Percentiles rank a stretch among this genome's conserved stretches.
These are phyloP conservation scores for Coleophora flavipennella DNA, from an alignment of 2,888 invertebrate species.

Conservation along the genomic window DNA sequence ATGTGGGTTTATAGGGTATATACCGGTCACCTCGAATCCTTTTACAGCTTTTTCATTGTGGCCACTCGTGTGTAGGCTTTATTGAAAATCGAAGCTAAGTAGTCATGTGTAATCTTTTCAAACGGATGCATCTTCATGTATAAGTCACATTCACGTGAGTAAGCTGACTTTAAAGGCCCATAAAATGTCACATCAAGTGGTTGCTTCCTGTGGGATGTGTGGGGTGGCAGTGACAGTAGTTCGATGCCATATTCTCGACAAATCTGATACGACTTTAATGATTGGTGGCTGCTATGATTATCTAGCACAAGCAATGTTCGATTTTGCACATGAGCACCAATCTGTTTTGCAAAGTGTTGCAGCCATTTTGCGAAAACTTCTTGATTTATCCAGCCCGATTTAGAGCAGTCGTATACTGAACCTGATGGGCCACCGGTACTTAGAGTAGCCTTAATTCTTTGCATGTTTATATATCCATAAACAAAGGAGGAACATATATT, in stretches of 20 bases:
- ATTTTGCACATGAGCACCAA: slow-evolving; percentile 15
- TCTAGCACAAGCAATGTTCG: slow-evolving; percentile 24
- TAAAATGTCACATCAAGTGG: slow-evolving; percentile 19
- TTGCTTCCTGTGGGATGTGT: slow-evolving; percentile 20
- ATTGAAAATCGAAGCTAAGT: slow-evolving; percentile 8
- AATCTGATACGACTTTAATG: slow-evolving; percentile 16
- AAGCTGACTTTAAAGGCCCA: slow-evolving; percentile 10
- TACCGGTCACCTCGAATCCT: slow-evolving; percentile 7
- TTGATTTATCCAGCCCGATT: slow-evolving; percentile 18
- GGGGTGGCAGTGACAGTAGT: slow-evolving; percentile 20
- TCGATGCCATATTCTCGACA: slow-evolving; percentile 16
- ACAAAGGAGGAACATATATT: slow-evolving; percentile 3
- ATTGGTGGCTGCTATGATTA: slow-evolving; percentile 24
- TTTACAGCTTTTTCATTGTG: slow-evolving; percentile 6
- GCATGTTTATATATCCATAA: slow-evolving; percentile 24
- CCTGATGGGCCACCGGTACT: slow-evolving; percentile 34
- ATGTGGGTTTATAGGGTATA: slow-evolving; percentile 14
- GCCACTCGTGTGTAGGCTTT: slow-evolving; percentile 9
- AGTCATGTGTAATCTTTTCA: slow-evolving; percentile 5
- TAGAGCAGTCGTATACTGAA: slow-evolving; percentile 21
- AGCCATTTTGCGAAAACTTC: slow-evolving; percentile 19
- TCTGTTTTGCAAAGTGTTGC: slow-evolving; percentile 10
- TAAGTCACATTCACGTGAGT: slow-evolving; percentile 6
- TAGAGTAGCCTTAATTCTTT: slow-evolving; percentile 30
- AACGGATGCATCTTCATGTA: slow-evolving; percentile 1